These are phyloP conservation scores for Deroptyus accipitrinus DNA, from an alignment of 2,113 vertebrate genomes.

Conservation along the genomic window DNA sequence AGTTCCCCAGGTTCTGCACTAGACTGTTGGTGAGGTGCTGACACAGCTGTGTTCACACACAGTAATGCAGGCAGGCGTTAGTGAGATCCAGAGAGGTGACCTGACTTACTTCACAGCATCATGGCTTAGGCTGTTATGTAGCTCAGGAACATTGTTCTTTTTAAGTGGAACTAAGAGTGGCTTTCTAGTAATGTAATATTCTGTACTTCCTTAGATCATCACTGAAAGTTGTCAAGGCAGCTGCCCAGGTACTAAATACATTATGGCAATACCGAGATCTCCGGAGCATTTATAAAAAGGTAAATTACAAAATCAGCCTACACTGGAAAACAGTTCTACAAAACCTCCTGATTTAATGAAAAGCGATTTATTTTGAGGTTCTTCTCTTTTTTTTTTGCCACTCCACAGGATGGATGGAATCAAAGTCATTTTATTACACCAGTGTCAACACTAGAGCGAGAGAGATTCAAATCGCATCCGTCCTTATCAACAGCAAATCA, in stretches of 20 bases:
- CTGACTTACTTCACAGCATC: not conserved
- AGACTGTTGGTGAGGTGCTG: not conserved
- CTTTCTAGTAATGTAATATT: not conserved
- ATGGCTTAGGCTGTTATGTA: not conserved
- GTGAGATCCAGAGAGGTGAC: not conserved
- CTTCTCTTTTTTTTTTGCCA: slow-evolving; percentile 10
- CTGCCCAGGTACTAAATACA: slow-evolving; percentile 95
- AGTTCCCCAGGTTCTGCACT: too few relatives aligned
- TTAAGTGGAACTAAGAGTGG: not conserved
- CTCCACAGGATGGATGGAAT: slow-evolving; percentile 93
- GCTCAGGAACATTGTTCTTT: not conserved
- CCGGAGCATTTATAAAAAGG: slow-evolving; percentile 98
- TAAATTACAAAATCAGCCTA: slow-evolving; percentile 62
- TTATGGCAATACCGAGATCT: slow-evolving; percentile 98
- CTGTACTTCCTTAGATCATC: slow-evolving; percentile 81
- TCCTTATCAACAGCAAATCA: slow-evolving; percentile 87
- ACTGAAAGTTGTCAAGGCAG: slow-evolving; percentile 95
- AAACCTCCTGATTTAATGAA: not conserved
- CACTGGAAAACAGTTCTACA: not conserved
- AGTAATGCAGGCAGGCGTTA: accelerated
- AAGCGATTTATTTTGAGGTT: not conserved
- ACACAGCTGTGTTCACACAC: not conserved
- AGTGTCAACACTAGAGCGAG: slow-evolving; percentile 92
- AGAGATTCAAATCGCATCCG: slow-evolving; percentile 94
- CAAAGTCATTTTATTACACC: slow-evolving; percentile 99